phyloP scores from a whole-genome alignment of 2,797 vertebrate genomes.

The Sebastes trivittatus region DNA sequence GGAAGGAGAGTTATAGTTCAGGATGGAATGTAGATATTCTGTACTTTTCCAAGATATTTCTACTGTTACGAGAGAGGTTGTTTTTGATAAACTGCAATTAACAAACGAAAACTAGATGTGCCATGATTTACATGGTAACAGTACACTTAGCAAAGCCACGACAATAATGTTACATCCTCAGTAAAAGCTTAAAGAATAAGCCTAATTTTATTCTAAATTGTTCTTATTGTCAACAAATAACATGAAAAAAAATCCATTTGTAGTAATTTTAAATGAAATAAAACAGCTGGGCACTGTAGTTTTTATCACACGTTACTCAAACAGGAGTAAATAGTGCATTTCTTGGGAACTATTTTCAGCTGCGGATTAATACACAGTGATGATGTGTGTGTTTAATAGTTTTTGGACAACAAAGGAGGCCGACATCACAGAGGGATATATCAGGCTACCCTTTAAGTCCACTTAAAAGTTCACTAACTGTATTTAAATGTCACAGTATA shows the following conservation, averaged over 20 bases:
- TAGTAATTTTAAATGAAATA: not conserved
- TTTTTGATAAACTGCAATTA: not conserved
- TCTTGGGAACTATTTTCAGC: not conserved
- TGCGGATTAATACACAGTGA: not conserved
- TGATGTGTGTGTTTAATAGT: not conserved
- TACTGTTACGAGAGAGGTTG: not conserved
- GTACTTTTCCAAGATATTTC: not conserved
- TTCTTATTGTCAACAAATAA: not conserved
- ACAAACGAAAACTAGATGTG: not conserved
- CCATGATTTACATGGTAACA: not conserved
- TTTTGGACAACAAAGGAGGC: not conserved
- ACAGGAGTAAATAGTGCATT: not conserved
- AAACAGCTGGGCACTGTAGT: not conserved
- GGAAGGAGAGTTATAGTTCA: constrained; percentile 1
- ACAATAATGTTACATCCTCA: not conserved
- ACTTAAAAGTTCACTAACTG: not conserved
- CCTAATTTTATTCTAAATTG: not conserved
- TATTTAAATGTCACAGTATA: not conserved
- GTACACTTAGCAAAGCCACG: not conserved
- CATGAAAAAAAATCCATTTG: not conserved
- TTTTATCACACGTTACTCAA: not conserved
- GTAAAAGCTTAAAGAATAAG: not conserved
- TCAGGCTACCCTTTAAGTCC: not conserved
- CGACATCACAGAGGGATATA: not conserved
- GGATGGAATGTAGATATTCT: not conserved